Conservation (phyloP, 2,888 invertebrate genomes). For the Pseudoips prasinana region DNA sequence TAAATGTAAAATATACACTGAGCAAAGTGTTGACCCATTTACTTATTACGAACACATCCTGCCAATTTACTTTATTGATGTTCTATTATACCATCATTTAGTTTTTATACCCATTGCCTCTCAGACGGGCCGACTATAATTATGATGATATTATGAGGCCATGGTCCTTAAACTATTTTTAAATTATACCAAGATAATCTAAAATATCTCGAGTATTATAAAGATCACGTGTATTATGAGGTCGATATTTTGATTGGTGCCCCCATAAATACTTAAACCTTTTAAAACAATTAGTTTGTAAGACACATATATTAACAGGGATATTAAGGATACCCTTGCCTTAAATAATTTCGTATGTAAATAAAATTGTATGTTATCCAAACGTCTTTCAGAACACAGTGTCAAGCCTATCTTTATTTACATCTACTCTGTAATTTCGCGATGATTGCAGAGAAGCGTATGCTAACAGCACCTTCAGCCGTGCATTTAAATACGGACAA, state of each 20-base stretch:
- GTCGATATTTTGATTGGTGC: conserved; percentile 60
- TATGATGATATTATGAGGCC: conserved; percentile 63
- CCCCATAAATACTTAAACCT: conserved; percentile 50
- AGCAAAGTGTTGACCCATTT: conserved; percentile 64
- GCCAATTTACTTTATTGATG: conserved; percentile 78
- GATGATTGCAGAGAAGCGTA: conserved; percentile 32
- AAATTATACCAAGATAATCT: conserved; percentile 64
- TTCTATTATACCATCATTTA: conserved; percentile 74
- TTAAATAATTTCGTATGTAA: conserved; percentile 43
- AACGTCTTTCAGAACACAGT: conserved; percentile 34
- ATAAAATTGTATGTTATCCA: conserved; percentile 37
- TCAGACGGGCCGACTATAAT: conserved; percentile 68
- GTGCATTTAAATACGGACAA: conserved; percentile 37
- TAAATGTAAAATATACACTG: conserved; percentile 37
- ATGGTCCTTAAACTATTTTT: conserved; percentile 72
- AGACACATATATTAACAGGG: conserved; percentile 37
- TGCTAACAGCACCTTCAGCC: conserved; percentile 22
- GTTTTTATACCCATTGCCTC: conserved; percentile 68
- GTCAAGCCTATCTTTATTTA: conserved; percentile 36
- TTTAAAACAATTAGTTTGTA: conserved; percentile 43
- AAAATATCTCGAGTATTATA: conserved; percentile 62
- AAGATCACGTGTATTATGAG: conserved; percentile 53
- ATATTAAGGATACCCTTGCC: conserved; percentile 27
- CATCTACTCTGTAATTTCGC: conserved; percentile 36
- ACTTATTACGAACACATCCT: conserved; percentile 68